A percentile compares a stretch with the other conserved stretches of the same genome.
phyloP scores from a whole-genome alignment of 2,888 invertebrate genomes.

The Heteromyza rotundicornis region DNA sequence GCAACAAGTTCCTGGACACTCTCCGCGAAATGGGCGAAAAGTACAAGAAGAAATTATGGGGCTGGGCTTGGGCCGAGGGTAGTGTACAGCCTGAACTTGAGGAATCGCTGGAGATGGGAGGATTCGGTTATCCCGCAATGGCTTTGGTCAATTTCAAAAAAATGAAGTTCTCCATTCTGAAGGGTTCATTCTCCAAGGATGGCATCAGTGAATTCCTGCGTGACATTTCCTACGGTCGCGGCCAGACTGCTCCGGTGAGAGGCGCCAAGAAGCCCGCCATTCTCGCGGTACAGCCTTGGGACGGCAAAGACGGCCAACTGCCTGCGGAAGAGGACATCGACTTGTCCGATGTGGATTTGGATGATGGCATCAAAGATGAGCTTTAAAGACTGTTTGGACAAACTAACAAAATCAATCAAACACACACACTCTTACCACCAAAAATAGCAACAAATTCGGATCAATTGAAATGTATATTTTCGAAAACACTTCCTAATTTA shows the following conservation, averaged over 20 bases:
- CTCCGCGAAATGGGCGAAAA: constrained; percentile 82
- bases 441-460: not conserved
- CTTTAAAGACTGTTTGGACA: constrained; percentile 38
- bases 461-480: too few species aligned
- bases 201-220: constrained; percentile 96
- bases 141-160: constrained; percentile 96
- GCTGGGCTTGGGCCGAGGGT: constrained; percentile 98
- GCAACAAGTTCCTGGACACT: constrained; percentile 82
- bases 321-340: constrained; percentile 85
- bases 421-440: not conserved
- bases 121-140: constrained; percentile 98
- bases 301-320: constrained; percentile 90
- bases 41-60: constrained; percentile 95
- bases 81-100: constrained; percentile 85
- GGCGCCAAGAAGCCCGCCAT: constrained; percentile 82
- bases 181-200: constrained; percentile 91
- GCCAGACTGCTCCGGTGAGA: constrained; percentile 86
- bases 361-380: constrained; percentile 66
- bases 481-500: too few species aligned
- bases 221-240: constrained; percentile 91
- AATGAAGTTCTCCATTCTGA: constrained; percentile 91
- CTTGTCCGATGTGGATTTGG: constrained; percentile 85
- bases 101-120: constrained; percentile 91
- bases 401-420: not conserved
- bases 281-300: constrained; percentile 78